Evolutionary conservation across 2,888 invertebrate genomes (phyloP).

Genomic region (Erebia aethiops): DNA sequence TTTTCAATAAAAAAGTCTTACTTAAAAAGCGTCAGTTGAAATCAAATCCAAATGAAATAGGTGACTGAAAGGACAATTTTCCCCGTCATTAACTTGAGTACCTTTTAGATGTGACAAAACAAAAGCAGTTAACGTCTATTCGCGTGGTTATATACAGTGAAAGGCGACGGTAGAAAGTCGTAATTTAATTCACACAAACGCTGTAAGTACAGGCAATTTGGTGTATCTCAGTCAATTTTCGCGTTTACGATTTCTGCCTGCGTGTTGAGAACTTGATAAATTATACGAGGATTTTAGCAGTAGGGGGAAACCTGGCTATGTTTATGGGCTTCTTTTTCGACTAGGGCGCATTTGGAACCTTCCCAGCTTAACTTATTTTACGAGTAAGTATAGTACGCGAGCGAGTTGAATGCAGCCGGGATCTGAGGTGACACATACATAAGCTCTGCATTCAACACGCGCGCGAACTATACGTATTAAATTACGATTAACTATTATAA

Average conservation of each 20-base stretch:
- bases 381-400: too few relatives aligned
- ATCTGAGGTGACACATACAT: too few relatives aligned
- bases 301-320: too few relatives aligned
- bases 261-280: constrained; percentile 1
- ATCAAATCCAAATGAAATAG: not conserved
- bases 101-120: constrained; percentile 14
- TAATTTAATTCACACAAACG: constrained; percentile 33
- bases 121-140: constrained; percentile 21
- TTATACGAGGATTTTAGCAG: not conserved
- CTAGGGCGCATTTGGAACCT: too few relatives aligned
- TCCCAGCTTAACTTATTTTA: too few relatives aligned
- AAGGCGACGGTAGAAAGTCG: constrained; percentile 27
- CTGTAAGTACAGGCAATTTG: constrained; percentile 29
- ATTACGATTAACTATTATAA: too few relatives aligned
- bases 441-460: too few relatives aligned
- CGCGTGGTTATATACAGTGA: constrained; percentile 24
- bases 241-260: constrained; percentile 3
- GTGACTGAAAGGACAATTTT: constrained; percentile 2
- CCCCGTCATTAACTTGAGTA: constrained; percentile 5
- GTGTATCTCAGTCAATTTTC: constrained; percentile 18
- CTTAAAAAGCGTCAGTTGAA: not conserved
- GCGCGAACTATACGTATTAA: too few relatives aligned
- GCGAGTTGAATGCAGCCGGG: too few relatives aligned
- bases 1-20: too few relatives aligned
- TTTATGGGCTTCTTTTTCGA: too few relatives aligned